phyloP scores from a whole-genome alignment of 2,113 vertebrate species.

The Acinonyx jubatus region DNA sequence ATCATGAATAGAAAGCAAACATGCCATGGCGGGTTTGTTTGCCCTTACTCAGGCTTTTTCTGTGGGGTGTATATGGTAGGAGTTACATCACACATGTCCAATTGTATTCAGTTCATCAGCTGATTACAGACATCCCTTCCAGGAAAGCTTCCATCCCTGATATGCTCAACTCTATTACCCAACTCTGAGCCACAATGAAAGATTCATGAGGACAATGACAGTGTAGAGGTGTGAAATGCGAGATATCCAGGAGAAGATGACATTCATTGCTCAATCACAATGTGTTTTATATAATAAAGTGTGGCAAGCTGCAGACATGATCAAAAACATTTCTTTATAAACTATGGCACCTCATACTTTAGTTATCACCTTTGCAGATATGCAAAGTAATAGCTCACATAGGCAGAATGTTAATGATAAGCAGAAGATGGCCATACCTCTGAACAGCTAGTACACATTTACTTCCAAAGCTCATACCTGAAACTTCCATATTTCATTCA shows the following conservation, averaged over 20 bases:
- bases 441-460: background rate
- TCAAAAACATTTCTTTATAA: background rate
- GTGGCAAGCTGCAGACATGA: conserved; percentile 6
- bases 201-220: conserved; percentile 39
- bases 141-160: background rate
- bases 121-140: conserved; percentile 47
- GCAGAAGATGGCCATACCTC: background rate
- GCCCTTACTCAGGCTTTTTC: conserved; percentile 41
- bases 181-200: conserved; percentile 55
- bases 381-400: background rate
- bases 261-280: conserved; percentile 29
- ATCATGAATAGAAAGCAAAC: conserved; percentile 27
- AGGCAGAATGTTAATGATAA: background rate
- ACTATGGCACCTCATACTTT: background rate
- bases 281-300: background rate
- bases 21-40: background rate
- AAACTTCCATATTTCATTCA: background rate
- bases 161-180: background rate
- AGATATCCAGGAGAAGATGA: background rate
- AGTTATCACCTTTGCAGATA: background rate
- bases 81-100: conserved; percentile 40
- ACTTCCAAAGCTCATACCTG: background rate
- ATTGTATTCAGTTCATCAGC: conserved; percentile 52
- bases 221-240: background rate
- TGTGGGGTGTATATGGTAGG: background rate